A percentile compares a stretch with the other conserved stretches of the same genome.
Conservation (phyloP, 2,888 invertebrate species). For the Apamea anceps region DNA sequence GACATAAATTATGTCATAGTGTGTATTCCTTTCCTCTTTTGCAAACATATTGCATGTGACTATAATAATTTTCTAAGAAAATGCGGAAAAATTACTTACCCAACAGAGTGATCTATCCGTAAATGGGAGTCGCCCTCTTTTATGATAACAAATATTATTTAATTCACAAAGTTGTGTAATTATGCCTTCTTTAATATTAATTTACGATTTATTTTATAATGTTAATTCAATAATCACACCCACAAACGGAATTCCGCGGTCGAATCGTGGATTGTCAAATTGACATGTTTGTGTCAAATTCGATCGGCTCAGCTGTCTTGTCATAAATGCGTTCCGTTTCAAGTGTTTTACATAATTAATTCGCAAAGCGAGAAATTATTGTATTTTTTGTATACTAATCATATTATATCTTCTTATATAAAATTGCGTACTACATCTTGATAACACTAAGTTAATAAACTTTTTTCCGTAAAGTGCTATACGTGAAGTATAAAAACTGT, state of each 20-base stretch:
- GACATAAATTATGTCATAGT: conserved; percentile 63
- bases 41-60: conserved; percentile 40
- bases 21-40: conserved; percentile 73
- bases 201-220: conserved; percentile 54
- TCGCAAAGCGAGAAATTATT: not conserved
- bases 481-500: not conserved
- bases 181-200: conserved; percentile 47
- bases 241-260: conserved; percentile 80
- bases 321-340: conserved; percentile 56
- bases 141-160: conserved; percentile 56
- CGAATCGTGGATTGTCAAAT: conserved; percentile 70
- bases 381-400: not conserved
- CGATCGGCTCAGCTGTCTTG: conserved; percentile 67
- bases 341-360: not conserved
- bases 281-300: conserved; percentile 67
- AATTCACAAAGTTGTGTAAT: conserved; percentile 65
- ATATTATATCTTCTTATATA: not conserved
- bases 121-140: conserved; percentile 66
- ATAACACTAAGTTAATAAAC: not conserved
- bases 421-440: not conserved
- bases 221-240: conserved; percentile 74
- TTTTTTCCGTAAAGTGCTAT: not conserved
- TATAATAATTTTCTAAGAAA: conserved; percentile 53
- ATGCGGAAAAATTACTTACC: conserved; percentile 75
- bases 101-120: conserved; percentile 68